Evolutionary conservation across 2,888 invertebrate species (phyloP), one percentile per base, ranked within the genome.

Genomic region (Drosophila neotestacea): DNA sequence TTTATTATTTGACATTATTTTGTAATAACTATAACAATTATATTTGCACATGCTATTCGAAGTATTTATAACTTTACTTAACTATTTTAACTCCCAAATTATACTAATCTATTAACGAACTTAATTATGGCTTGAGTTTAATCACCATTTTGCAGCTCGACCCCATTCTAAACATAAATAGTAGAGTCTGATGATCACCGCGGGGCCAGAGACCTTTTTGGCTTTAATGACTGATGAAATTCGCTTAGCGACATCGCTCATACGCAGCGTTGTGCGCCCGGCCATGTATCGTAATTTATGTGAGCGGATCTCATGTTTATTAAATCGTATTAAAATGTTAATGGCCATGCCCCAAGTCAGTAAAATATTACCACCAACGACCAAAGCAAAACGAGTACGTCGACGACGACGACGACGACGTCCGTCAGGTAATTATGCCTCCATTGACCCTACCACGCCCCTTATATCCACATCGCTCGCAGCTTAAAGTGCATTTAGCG

Each of bases 291-390:
- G 76, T 81, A 78, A 88, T 88, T 85, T 87, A 84, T 84, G 77
- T 72, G 68, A 34, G 66, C 47, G 30, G 42, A 67, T 79, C 80
- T 82, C 77, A 77, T 81, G 79, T 82, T 76, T 82, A 81, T 81
- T 81, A 81, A 76, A 75, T 82, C 80, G 85, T 78, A 85, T 85
- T 84, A 82, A 89, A 89, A 89, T 85, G 89, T 87, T 89, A 89
- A 85, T 89, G 77, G 68, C 55, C 70, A 72, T 71, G 83, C 70
- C 66, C 62, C 59, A 63, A 88, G 75, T 70, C 86, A 47, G 63
- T 75, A 54, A 81, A 58, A 78, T 86, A 83, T 83, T 85, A 70
- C 70, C 72, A 68, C 66, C 65, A 54, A 56, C 59, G 54, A 16
- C 34, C 28, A 55, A 55, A 39, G 51, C 51, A 32, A 30, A 10